Conservation (phyloP, 1,140 invertebrate genomes). For the Tribolium madens region DNA sequence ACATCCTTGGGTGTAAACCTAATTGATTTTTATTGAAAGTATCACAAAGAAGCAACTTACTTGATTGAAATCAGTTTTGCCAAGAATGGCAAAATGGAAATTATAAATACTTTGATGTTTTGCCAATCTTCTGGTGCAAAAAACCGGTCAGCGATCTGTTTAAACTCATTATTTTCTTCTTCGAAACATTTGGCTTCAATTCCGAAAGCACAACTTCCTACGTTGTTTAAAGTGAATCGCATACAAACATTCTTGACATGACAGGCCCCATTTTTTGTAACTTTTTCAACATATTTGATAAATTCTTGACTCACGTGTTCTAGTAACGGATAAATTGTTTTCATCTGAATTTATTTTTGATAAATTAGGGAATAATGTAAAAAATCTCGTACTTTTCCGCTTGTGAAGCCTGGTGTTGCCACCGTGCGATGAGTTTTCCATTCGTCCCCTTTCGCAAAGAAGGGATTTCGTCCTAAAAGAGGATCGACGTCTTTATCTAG, state of each 20-base stretch:
- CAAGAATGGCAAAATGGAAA: background rate
- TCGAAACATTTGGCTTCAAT: constrained; percentile 51
- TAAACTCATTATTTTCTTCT: constrained; percentile 46
- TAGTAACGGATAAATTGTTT: constrained; percentile 53
- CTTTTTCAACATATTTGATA: constrained; percentile 44
- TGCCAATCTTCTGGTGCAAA: background rate
- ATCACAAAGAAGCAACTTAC: background rate
- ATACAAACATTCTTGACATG: constrained; percentile 51
- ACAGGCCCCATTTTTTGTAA: constrained; percentile 7
- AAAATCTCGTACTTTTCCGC: constrained; percentile 58
- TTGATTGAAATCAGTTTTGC: background rate
- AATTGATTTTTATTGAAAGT: background rate
- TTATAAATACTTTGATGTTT: background rate
- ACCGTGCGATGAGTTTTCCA: constrained; percentile 70
- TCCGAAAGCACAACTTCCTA: constrained; percentile 57
- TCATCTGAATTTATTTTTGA: constrained; percentile 61
- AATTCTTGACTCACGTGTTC: constrained; percentile 44
- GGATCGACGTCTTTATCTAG: constrained; percentile 51
- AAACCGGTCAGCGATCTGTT: constrained; percentile 25
- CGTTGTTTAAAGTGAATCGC: constrained; percentile 53
- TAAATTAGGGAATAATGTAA: background rate
- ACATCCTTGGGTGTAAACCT: constrained; percentile 4
- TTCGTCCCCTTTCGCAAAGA: constrained; percentile 64
- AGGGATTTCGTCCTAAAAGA: constrained; percentile 62
- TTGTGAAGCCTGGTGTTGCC: constrained; percentile 69